A percentile compares a stretch with the other conserved stretches of the same genome.
These are phyloP conservation scores for Oxyruncus cristatus DNA, from an alignment of 2,113 vertebrate genomes.

Conservation along the genomic window DNA sequence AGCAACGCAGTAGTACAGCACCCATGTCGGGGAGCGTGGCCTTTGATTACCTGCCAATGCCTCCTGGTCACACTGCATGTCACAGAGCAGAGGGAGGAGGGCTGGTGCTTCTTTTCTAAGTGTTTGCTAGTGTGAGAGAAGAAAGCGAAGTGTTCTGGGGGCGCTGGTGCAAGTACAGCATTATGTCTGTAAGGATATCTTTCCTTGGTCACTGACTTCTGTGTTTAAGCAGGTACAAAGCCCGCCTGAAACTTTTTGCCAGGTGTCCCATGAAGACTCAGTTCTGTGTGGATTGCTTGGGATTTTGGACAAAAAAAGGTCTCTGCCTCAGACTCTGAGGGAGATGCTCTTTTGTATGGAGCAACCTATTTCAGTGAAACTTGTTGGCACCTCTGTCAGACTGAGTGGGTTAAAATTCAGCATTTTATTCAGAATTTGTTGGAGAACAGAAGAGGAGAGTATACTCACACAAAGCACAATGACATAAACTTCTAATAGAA, in stretches of 20 bases:
- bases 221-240: neutral
- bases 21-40: fast-evolving
- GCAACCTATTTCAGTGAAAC: neutral
- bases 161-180: neutral
- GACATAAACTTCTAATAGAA: neutral
- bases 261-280: neutral
- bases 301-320: neutral
- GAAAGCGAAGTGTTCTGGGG: neutral
- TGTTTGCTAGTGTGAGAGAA: neutral
- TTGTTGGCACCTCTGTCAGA: neutral
- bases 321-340: neutral
- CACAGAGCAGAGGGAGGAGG: neutral
- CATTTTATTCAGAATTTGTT: neutral
- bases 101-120: neutral
- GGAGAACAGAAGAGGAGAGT: neutral
- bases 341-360: neutral
- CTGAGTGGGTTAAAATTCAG: neutral
- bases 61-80: neutral
- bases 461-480: neutral
- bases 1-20: neutral
- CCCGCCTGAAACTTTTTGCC: neutral
- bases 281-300: neutral
- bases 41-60: neutral
- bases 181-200: neutral
- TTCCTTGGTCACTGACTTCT: neutral